Evolutionary conservation across 2,888 invertebrate species (phyloP).

Genomic region (Brachycybe producta): DNA sequence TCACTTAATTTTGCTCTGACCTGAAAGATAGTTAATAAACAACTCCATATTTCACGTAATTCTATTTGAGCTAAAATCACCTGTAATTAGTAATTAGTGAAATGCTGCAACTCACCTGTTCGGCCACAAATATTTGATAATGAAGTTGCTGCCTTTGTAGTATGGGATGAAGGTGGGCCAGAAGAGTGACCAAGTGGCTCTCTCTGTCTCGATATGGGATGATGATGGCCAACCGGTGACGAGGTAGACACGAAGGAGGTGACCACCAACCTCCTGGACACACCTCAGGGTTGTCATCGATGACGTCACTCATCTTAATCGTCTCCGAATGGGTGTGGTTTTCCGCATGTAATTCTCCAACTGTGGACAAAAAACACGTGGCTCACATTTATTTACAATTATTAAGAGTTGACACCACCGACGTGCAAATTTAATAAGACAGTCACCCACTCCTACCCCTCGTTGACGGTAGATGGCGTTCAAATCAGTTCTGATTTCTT

Average conservation of each 20-base stretch:
- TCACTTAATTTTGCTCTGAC: no score
- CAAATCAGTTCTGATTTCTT: no score
- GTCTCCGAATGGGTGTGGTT: constrained; percentile 16
- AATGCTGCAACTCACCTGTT: constrained; percentile 64
- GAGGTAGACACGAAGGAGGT: constrained; percentile 62
- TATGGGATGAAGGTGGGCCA: constrained; percentile 87
- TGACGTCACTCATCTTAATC: constrained; percentile 48
- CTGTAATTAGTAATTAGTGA: no score
- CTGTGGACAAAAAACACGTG: no score
- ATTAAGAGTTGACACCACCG: no score
- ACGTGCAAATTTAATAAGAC: no score
- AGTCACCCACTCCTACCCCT: no score
- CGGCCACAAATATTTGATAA: constrained; percentile 84
- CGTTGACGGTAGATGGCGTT: no score
- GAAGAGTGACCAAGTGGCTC: constrained; percentile 69
- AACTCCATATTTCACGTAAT: no score
- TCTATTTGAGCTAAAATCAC: no score
- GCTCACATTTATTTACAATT: background rate
- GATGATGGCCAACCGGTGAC: constrained; percentile 64
- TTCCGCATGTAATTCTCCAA: background rate
- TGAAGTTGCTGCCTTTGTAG: constrained; percentile 82
- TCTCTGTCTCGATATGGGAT: constrained; percentile 80
- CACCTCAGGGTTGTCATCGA: constrained; percentile 51
- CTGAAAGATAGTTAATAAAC: no score
- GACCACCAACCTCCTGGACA: constrained; percentile 69